Evolutionary conservation across 37 sponge, comb jelly and placozoan genomes (phyloP), one percentile per base, ranked within the genome.

Genomic region (Cliona cf. orientalis): DNA sequence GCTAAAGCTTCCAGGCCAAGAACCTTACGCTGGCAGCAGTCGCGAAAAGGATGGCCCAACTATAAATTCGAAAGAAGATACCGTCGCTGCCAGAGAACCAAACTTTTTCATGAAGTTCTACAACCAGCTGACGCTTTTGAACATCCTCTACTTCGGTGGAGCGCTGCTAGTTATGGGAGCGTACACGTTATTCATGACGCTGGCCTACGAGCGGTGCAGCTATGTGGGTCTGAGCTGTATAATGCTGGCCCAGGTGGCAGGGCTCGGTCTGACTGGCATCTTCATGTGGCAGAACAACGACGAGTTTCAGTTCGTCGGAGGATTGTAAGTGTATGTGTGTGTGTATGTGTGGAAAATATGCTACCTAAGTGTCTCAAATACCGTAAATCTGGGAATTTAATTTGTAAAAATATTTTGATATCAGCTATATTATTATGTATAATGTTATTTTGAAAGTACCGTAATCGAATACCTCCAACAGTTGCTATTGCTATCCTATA

Each of bases 111-210:
- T n/a, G n/a, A n/a, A n/a, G n/a, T n/a, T n/a, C 65, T 86, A 86
- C 79, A 71, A 78, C 26, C 79, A 78, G 26, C 41, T 86, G 35
- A 78, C 79, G 1, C 57, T 86, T 26, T 66, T 86, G 44, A 86
- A 86, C 49, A 65, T 86, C 46, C 61, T 86, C 1, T 86, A 86
- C 34, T 78, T 86, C 73, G 34, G 73, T 25, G 86, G 86, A 12
- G 71, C 72, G 17, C 49, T 86, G 0, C 63, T 86, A 0, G 42
- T 86, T 23, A 86, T 86, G 63, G 86, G 79, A 0, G 86, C 86
- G 0, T 78, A 71, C 79, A 60, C 74, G 0, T 44, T 84, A 28
- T 68, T 84, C 69, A 76, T 76, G 77, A 84, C 85, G 22, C 31
- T 76, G 29, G 77, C 77, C 43, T 75, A 44, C 42, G 72, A 78